A percentile compares a stretch with the other conserved stretches of the same genome.
Evolutionary conservation across 2,888 invertebrate species (phyloP).

Genomic region (Microctonus brassicae): DNA sequence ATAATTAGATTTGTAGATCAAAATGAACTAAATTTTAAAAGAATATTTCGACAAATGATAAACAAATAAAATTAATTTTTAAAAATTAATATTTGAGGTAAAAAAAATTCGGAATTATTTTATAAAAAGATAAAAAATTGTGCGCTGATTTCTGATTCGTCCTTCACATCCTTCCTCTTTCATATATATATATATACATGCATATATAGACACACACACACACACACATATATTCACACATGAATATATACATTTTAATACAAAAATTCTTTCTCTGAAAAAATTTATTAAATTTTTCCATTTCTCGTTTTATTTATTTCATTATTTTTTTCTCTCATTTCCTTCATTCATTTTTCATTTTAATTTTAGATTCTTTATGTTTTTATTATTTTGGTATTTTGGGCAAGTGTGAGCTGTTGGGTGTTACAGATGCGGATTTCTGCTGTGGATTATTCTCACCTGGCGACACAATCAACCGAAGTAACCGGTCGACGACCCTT

Average conservation of each 20-base stretch:
- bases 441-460: slow-evolving; percentile 88
- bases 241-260: too few species aligned
- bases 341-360: background rate
- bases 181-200: too few species aligned
- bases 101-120: too few species aligned
- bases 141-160: background rate
- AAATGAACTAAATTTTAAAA: too few species aligned
- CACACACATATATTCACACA: too few species aligned
- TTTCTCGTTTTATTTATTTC: background rate
- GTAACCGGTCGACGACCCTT: slow-evolving; percentile 64
- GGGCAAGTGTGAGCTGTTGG: slow-evolving; percentile 60
- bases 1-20: background rate
- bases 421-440: slow-evolving; percentile 90
- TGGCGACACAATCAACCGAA: slow-evolving; percentile 75
- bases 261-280: too few species aligned
- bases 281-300: background rate
- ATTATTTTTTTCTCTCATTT: background rate
- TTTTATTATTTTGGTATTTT: slow-evolving; percentile 42
- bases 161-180: background rate
- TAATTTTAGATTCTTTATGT: background rate
- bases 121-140: background rate
- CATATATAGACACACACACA: too few species aligned
- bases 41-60: too few species aligned
- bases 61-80: too few species aligned
- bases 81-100: too few species aligned